phyloP scores from a whole-genome alignment of 2,888 invertebrate species.

The Pegoplata infirma region DNA sequence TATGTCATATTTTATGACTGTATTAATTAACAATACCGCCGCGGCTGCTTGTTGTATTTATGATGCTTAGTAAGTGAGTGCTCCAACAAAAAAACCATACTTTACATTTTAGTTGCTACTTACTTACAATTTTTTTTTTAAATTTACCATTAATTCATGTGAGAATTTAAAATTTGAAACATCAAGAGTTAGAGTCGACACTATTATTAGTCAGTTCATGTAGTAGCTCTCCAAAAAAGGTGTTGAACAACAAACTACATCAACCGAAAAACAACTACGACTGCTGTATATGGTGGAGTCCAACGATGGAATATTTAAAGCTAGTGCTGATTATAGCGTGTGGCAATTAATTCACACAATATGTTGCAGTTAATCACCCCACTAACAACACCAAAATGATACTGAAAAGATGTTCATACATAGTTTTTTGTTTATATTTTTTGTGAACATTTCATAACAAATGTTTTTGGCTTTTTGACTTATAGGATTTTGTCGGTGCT shows the following conservation, averaged over 20 bases:
- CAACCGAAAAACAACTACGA: no score
- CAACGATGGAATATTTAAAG: background rate
- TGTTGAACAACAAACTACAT: conserved; percentile 20
- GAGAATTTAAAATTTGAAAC: conserved; percentile 24
- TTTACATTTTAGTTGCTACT: conserved; percentile 18
- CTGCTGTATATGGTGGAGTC: background rate
- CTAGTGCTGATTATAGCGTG: conserved; percentile 30
- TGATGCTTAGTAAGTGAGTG: background rate
- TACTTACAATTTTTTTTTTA: no score
- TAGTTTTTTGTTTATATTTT: background rate
- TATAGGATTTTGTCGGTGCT: background rate
- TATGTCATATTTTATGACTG: conserved; percentile 30
- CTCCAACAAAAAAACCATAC: conserved; percentile 8
- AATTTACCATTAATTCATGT: conserved; percentile 28
- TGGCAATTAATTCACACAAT: conserved; percentile 52
- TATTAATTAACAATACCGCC: conserved; percentile 20
- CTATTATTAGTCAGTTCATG: conserved; percentile 2
- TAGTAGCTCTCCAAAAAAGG: conserved; percentile 2
- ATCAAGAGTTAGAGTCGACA: conserved; percentile 12
- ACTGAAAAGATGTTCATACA: background rate
- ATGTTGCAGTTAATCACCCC: conserved; percentile 38
- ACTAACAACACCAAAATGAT: background rate
- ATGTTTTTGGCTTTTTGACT: conserved; percentile 3
- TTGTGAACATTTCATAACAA: conserved; percentile 30
- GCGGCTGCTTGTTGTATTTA: background rate